A percentile compares a stretch with the other conserved stretches of the same genome.
Evolutionary conservation across 1,140 invertebrate genomes (phyloP).

Genomic region (Trachymyrmex septentrionalis): DNA sequence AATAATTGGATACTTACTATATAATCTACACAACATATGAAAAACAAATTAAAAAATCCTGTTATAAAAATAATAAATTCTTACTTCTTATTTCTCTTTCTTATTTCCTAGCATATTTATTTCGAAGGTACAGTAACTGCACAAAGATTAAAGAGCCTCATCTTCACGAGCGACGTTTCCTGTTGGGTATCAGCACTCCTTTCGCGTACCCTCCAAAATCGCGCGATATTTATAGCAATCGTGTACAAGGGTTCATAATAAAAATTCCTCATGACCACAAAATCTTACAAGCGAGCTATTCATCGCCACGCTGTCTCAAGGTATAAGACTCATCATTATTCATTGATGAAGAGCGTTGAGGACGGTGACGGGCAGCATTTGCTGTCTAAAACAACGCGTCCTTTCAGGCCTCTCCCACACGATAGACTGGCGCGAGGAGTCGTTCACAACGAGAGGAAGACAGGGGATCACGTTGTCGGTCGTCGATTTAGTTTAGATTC

Average conservation of each 20-base stretch:
- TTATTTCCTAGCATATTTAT: neutral
- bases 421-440: constrained; percentile 64
- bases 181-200: neutral
- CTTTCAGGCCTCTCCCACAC: constrained; percentile 74
- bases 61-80: neutral
- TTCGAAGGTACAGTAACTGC: neutral
- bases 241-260: constrained; percentile 10
- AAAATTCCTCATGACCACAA: constrained; percentile 64
- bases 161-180: constrained; percentile 24
- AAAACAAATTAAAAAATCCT: constrained; percentile 12
- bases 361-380: constrained; percentile 74
- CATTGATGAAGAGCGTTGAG: constrained; percentile 80
- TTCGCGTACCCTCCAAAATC: neutral
- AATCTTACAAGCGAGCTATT: constrained; percentile 76
- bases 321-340: constrained; percentile 82
- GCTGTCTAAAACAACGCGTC: constrained; percentile 77
- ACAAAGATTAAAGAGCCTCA: neutral
- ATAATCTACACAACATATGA: neutral
- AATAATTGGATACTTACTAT: constrained; percentile 1
- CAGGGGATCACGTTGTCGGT: constrained; percentile 71
- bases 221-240: constrained; percentile 53
- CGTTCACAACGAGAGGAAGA: constrained; percentile 72
- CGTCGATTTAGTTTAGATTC: constrained; percentile 70
- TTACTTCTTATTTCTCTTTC: neutral
- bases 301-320: constrained; percentile 73